A percentile compares a stretch with the other conserved stretches of the same genome.
phyloP scores from a whole-genome alignment of 1,140 invertebrate species.

The Steinernema feltiae region DNA sequence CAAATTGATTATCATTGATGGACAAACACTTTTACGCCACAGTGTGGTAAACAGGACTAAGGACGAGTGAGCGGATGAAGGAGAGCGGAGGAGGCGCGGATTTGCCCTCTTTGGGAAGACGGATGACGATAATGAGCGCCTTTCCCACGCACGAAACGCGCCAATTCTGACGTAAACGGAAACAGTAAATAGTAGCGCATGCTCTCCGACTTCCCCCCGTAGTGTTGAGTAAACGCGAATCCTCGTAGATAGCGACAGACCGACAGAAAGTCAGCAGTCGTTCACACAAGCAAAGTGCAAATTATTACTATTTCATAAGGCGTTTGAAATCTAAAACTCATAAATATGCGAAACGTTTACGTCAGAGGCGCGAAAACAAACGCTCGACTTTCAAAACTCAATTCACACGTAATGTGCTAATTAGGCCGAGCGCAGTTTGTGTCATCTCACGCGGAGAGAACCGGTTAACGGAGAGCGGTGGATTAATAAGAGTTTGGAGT shows the following conservation, averaged over 20 bases:
- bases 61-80: neutral
- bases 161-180: neutral
- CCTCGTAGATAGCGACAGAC: too few species aligned
- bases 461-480: neutral
- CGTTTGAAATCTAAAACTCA: too few species aligned
- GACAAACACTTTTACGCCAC: neutral
- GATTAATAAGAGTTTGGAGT: neutral
- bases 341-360: neutral
- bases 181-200: too few species aligned
- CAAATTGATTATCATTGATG: too few species aligned
- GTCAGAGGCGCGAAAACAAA: neutral
- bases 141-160: neutral
- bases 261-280: too few species aligned
- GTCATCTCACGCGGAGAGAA: neutral
- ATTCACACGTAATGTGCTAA: slow-evolving; percentile 8
- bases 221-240: too few species aligned
- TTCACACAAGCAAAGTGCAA: too few species aligned
- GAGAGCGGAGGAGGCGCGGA: neutral
- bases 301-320: too few species aligned
- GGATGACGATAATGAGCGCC: neutral
- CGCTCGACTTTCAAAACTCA: too few species aligned
- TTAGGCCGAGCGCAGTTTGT: slow-evolving; percentile 1
- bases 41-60: too few species aligned
- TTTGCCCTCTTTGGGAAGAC: neutral
- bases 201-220: too few species aligned